These are phyloP conservation scores for Cheilosia urbana DNA, from an alignment of 2,888 invertebrate species.

Conservation along the genomic window DNA sequence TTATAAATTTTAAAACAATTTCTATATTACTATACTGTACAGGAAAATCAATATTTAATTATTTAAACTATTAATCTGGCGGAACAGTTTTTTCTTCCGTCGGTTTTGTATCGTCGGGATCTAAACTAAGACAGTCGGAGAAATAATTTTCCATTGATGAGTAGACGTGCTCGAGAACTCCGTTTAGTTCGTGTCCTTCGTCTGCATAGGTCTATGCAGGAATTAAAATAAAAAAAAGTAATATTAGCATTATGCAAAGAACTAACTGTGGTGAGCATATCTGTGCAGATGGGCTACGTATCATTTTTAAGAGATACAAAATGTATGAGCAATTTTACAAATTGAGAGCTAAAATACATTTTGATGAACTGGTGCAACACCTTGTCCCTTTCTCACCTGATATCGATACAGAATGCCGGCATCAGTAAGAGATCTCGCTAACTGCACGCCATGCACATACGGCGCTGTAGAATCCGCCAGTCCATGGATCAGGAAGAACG, in stretches of 20 bases:
- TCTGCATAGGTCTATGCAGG: slow-evolving; percentile 93
- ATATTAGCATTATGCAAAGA: too few species aligned
- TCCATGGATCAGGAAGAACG: slow-evolving; percentile 96
- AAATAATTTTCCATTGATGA: slow-evolving; percentile 97
- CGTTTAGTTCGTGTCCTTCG: slow-evolving; percentile 93
- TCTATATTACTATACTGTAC: slow-evolving; percentile 13
- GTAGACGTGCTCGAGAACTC: slow-evolving; percentile 95
- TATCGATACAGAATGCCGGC: slow-evolving; percentile 95
- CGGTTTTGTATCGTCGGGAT: slow-evolving; percentile 89
- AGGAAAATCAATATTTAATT: slow-evolving; percentile 23
- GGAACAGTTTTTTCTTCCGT: slow-evolving; percentile 84
- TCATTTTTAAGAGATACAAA: neutral
- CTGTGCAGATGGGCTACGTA: neutral
- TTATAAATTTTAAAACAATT: neutral
- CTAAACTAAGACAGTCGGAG: slow-evolving; percentile 94
- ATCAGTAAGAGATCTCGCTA: slow-evolving; percentile 94
- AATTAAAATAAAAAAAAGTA: neutral
- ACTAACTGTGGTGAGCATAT: too few species aligned
- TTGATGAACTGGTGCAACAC: neutral
- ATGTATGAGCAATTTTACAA: too few species aligned
- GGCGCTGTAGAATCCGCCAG: slow-evolving; percentile 96
- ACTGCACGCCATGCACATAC: slow-evolving; percentile 95
- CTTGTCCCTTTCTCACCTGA: slow-evolving; percentile 87
- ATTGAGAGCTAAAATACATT: too few species aligned
- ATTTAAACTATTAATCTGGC: slow-evolving; percentile 79